Evolutionary conservation across 2,888 invertebrate species (phyloP).

Genomic region (Luperina testacea): DNA sequence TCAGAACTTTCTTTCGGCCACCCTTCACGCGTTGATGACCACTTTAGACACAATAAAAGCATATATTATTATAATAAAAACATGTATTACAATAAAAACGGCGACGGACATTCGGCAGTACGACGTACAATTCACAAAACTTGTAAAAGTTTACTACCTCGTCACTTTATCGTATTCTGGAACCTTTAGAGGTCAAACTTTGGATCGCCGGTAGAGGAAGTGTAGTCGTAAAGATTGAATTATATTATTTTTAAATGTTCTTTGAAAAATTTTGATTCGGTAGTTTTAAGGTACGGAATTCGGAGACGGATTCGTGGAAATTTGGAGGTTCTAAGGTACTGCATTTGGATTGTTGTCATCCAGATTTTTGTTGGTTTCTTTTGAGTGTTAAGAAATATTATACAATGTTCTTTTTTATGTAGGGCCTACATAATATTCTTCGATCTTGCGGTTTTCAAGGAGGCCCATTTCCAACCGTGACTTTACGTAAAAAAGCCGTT

Average conservation of each 20-base stretch:
- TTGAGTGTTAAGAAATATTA: constrained; percentile 9
- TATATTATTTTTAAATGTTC: constrained; percentile 59
- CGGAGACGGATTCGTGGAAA: constrained; percentile 55
- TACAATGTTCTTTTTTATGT: neutral
- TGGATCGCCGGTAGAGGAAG: constrained; percentile 41
- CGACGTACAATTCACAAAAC: constrained; percentile 56
- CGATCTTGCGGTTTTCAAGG: neutral
- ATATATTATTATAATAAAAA: constrained; percentile 67
- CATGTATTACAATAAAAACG: constrained; percentile 64
- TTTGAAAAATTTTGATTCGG: constrained; percentile 46
- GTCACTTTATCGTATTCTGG: constrained; percentile 48
- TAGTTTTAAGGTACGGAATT: constrained; percentile 40
- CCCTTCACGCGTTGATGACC: constrained; percentile 67
- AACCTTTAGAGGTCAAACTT: constrained; percentile 56
- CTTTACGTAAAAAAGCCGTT: neutral
- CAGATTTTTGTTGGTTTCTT: neutral
- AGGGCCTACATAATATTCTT: neutral
- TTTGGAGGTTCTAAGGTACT: constrained; percentile 36
- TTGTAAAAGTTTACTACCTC: constrained; percentile 61
- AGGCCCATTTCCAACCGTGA: neutral
- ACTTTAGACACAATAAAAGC: constrained; percentile 68
- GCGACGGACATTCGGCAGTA: constrained; percentile 53
- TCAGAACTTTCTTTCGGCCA: constrained; percentile 66
- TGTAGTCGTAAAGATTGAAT: constrained; percentile 48
- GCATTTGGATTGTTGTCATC: constrained; percentile 23